Evolutionary conservation across 2,113 vertebrate genomes (phyloP).

Genomic region (Saimiri boliviensis): DNA sequence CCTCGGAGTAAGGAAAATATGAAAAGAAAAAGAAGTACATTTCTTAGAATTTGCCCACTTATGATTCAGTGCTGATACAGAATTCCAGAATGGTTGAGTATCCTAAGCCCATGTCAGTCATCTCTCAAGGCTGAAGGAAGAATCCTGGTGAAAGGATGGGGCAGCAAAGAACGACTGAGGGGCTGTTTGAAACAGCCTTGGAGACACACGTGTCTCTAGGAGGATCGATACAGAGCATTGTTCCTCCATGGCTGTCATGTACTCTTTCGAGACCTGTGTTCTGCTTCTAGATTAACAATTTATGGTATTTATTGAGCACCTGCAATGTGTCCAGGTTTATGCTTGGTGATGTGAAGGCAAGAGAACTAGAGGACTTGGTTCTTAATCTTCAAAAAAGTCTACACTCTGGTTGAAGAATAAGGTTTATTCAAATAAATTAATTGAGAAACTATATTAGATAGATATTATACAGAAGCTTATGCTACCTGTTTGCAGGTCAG

Average conservation of each 20-base stretch:
- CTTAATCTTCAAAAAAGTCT: not conserved
- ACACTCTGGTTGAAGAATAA: not conserved
- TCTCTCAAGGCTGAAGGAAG: not conserved
- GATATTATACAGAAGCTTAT: not conserved
- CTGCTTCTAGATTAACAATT: not conserved
- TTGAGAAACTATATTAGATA: not conserved
- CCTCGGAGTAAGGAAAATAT: not conserved
- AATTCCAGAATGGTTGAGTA: not conserved
- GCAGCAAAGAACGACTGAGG: not conserved
- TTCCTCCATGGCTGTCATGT: fast-evolving
- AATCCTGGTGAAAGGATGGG: not conserved
- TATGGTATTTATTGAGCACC: not conserved
- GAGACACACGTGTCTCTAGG: not conserved
- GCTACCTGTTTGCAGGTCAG: not conserved
- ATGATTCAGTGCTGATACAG: not conserved
- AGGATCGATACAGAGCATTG: not conserved
- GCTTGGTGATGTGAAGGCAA: not conserved
- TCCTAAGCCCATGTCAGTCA: not conserved
- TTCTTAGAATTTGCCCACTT: not conserved
- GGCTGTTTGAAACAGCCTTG: not conserved
- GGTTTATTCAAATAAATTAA: not conserved
- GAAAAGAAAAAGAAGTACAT: not conserved
- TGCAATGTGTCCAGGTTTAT: not conserved
- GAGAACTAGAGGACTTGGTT: not conserved
- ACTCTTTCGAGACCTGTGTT: not conserved